A percentile compares a stretch with the other conserved stretches of the same genome.
These are phyloP conservation scores for Odontamblyopus lacepedii DNA, from an alignment of 2,797 vertebrate genomes.

Conservation along the genomic window DNA sequence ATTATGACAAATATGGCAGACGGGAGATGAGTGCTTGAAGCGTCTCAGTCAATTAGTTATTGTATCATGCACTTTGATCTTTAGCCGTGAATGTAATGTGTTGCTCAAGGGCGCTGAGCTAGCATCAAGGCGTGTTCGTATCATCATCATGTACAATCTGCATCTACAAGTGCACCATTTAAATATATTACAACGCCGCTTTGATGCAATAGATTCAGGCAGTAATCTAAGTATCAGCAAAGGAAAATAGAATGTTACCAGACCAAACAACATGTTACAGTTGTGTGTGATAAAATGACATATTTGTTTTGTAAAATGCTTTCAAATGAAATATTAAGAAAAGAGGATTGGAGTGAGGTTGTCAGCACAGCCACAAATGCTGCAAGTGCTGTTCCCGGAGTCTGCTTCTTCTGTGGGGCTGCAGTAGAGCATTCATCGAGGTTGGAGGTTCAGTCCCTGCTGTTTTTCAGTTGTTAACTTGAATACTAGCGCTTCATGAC, in stretches of 20 bases:
- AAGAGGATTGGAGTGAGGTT: no score
- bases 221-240: background rate
- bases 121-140: conserved; percentile 58
- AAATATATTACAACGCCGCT: conserved; percentile 43
- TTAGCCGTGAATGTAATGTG: conserved; percentile 53
- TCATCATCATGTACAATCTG: conserved; percentile 61
- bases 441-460: no score
- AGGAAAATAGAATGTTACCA: background rate
- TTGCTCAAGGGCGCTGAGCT: conserved; percentile 54
- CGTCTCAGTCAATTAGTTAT: conserved; percentile 65
- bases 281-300: background rate
- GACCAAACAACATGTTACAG: background rate
- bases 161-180: conserved; percentile 45
- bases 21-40: conserved; percentile 51
- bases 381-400: no score
- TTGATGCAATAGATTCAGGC: conserved; percentile 14
- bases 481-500: no score
- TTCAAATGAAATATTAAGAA: no score
- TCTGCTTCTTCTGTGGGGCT: no score
- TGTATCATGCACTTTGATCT: conserved; percentile 69
- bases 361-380: no score
- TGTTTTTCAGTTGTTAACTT: no score
- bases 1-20: conserved; percentile 67
- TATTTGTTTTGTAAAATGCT: no score
- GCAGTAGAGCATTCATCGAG: no score